These are phyloP conservation scores for Vidua macroura DNA, from an alignment of 2,113 vertebrate genomes.

Conservation along the genomic window DNA sequence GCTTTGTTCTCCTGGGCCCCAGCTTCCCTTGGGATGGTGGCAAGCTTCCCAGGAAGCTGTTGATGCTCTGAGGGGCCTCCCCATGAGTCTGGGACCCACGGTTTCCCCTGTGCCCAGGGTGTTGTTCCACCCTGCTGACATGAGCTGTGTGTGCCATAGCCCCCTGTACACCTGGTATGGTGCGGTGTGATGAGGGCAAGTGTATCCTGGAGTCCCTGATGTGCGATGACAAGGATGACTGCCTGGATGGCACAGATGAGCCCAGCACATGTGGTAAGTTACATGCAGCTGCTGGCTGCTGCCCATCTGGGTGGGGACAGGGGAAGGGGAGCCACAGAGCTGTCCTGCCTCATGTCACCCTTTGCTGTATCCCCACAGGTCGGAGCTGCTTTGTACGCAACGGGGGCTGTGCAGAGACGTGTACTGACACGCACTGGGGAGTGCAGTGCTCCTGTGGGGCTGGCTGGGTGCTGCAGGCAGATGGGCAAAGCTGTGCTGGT, in stretches of 20 bases:
- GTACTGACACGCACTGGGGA: conserved; percentile 78
- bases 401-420: conserved; percentile 80
- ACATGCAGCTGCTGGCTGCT: accelerated
- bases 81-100: neutral
- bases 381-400: conserved; percentile 78
- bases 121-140: neutral
- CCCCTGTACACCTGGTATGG: conserved; percentile 55
- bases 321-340: neutral
- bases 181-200: conserved; percentile 63
- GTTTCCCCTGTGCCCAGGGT: neutral
- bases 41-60: neutral
- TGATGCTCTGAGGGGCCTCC: neutral
- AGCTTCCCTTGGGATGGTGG: neutral
- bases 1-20: neutral
- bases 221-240: conserved; percentile 66
- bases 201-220: conserved; percentile 69
- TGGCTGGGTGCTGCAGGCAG: conserved; percentile 75
- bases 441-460: conserved; percentile 75
- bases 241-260: conserved; percentile 70
- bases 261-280: conserved; percentile 62
- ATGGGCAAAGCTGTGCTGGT: conserved; percentile 82
- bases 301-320: accelerated
- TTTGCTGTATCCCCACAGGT: conserved; percentile 56
- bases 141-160: conserved; percentile 12
- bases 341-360: neutral